A percentile compares a stretch with the other conserved stretches of the same genome.
Conservation (phyloP, 2,113 vertebrate species). For the Holacanthus passer region DNA sequence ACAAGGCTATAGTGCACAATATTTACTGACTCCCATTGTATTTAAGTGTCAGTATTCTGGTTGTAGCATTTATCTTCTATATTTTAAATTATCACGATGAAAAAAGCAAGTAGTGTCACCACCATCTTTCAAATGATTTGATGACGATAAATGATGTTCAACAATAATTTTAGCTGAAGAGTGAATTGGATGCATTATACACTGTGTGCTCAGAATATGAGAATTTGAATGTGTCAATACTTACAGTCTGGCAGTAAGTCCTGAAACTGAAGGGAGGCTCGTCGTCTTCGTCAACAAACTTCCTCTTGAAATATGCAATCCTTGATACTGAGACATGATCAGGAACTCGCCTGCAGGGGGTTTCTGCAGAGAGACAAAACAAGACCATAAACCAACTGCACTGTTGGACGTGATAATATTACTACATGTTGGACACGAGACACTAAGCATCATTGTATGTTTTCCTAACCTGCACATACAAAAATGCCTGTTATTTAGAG, state of each 20-base stretch:
- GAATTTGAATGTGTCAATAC: slow-evolving; percentile 62
- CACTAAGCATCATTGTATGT: too few species aligned
- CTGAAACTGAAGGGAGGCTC: slow-evolving; percentile 90
- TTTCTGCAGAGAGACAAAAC: slow-evolving; percentile 79
- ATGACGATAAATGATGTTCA: neutral
- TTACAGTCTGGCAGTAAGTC: slow-evolving; percentile 94
- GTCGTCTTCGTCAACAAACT: slow-evolving; percentile 95
- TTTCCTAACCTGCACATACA: neutral
- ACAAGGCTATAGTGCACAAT: neutral
- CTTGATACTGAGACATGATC: slow-evolving; percentile 92
- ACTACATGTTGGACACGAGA: too few species aligned
- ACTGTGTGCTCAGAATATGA: neutral
- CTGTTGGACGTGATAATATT: neutral
- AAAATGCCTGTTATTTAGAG: neutral
- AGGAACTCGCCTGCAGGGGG: slow-evolving; percentile 89
- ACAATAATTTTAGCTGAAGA: too few species aligned
- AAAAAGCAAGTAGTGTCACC: neutral
- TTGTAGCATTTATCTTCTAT: neutral
- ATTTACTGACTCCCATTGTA: neutral
- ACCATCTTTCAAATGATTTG: neutral
- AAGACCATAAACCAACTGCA: neutral
- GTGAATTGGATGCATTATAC: neutral
- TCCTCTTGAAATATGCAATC: slow-evolving; percentile 97
- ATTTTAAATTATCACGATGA: neutral
- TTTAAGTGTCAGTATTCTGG: neutral